phyloP scores from a whole-genome alignment of 2,113 vertebrate genomes.

The Rafetus swinhoei region DNA sequence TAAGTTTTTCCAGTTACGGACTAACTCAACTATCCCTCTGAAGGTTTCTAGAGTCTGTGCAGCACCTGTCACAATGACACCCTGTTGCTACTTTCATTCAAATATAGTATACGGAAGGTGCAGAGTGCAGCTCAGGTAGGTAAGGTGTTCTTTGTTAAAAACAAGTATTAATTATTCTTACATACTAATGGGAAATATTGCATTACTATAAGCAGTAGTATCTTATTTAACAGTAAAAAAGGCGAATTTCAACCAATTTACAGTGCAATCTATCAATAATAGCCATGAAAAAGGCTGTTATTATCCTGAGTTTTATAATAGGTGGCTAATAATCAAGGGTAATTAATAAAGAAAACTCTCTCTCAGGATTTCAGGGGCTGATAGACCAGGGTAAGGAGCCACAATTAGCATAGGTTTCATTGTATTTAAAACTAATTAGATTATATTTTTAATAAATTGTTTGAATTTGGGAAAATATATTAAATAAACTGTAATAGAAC shows the following conservation, averaged over 20 bases:
- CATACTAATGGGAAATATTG: neutral
- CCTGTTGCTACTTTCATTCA: neutral
- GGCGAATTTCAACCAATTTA: neutral
- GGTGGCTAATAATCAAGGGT: neutral
- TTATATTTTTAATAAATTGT: neutral
- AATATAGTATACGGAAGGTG: neutral
- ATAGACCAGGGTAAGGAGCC: neutral
- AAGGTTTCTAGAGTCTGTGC: neutral
- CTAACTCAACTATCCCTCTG: too few relatives aligned
- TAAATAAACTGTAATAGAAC: neutral
- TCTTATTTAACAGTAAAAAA: neutral
- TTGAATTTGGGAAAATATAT: neutral
- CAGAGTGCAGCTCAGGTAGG: neutral
- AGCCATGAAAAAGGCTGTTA: neutral
- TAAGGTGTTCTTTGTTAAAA: neutral
- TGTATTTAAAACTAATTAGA: neutral
- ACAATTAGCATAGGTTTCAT: neutral
- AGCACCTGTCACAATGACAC: neutral
- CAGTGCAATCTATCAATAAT: neutral
- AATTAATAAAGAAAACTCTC: neutral
- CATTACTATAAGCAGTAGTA: neutral
- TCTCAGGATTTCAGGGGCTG: neutral
- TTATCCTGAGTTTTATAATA: neutral
- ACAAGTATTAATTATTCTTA: neutral
- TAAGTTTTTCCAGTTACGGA: too few relatives aligned